A percentile compares a stretch with the other conserved stretches of the same genome.
phyloP scores from a whole-genome alignment of 2,888 invertebrate species.

The Diarsia rubi region DNA sequence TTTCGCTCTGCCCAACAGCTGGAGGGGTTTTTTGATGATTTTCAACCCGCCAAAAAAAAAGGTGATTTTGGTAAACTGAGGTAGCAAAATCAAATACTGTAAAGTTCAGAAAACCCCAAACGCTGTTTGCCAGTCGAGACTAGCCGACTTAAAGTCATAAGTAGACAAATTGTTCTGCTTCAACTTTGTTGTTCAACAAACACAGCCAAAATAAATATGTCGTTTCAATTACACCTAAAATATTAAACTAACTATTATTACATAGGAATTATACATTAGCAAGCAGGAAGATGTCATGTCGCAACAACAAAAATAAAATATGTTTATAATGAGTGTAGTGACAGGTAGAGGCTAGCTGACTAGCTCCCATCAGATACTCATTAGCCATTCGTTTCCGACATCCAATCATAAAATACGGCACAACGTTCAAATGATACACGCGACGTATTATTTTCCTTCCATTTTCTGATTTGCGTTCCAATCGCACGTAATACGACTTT shows the following conservation, averaged over 20 bases:
- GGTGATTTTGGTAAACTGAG: neutral
- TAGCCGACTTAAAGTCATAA: neutral
- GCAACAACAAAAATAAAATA: constrained; percentile 42
- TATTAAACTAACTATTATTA: neutral
- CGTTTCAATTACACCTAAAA: neutral
- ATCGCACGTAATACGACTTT: neutral
- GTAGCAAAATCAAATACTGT: neutral
- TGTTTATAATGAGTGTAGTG: constrained; percentile 33
- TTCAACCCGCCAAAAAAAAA: too few relatives aligned
- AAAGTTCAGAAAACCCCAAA: neutral
- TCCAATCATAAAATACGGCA: constrained; percentile 21
- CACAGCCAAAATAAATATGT: neutral
- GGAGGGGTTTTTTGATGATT: too few relatives aligned
- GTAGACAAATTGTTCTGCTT: neutral
- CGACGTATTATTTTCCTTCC: neutral
- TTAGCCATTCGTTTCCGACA: constrained; percentile 50
- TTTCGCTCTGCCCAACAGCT: too few relatives aligned
- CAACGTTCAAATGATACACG: constrained; percentile 6
- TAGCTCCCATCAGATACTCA: constrained; percentile 35
- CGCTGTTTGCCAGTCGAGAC: neutral
- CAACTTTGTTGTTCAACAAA: neutral
- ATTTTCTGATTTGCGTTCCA: constrained; percentile 13
- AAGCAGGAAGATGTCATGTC: constrained; percentile 2
- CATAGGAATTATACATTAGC: neutral
- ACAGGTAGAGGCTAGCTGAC: constrained; percentile 41